Conservation (phyloP, 2,797 vertebrate species). For the Phrynocephalus guinanensis region DNA sequence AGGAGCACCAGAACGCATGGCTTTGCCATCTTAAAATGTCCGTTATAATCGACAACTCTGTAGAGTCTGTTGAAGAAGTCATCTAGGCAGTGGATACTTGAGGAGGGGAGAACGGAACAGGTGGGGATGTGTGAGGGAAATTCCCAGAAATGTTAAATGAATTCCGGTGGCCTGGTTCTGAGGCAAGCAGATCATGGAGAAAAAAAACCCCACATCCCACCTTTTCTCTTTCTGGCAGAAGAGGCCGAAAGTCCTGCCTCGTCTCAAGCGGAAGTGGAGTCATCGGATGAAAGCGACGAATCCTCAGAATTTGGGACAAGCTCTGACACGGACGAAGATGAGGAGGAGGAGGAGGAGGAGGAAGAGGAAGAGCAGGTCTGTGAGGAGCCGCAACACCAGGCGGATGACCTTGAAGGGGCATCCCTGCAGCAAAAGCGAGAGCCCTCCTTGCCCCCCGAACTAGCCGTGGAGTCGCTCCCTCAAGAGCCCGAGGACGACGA, state of each 20-base stretch:
- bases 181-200: not conserved
- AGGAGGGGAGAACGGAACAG: not conserved
- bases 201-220: constrained; percentile 26
- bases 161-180: not conserved
- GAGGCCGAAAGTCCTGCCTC: constrained; percentile 81
- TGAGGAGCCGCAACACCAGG: constrained; percentile 68
- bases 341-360: constrained; percentile 73
- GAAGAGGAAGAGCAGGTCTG: constrained; percentile 78
- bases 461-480: constrained; percentile 53
- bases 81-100: not conserved
- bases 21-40: not conserved
- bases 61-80: not conserved
- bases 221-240: constrained; percentile 62
- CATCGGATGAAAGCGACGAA: constrained; percentile 84
- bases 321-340: constrained; percentile 87
- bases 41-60: too few species aligned
- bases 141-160: not conserved
- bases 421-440: constrained; percentile 66
- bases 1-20: not conserved
- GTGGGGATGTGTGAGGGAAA: not conserved
- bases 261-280: constrained; percentile 84
- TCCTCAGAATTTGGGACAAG: constrained; percentile 90
- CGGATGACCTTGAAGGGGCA: constrained; percentile 66
- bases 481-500: constrained; percentile 67
- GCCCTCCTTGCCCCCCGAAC: constrained; percentile 65